phyloP scores from a whole-genome alignment of 1,140 invertebrate genomes.

The Drosophila baimaii region DNA sequence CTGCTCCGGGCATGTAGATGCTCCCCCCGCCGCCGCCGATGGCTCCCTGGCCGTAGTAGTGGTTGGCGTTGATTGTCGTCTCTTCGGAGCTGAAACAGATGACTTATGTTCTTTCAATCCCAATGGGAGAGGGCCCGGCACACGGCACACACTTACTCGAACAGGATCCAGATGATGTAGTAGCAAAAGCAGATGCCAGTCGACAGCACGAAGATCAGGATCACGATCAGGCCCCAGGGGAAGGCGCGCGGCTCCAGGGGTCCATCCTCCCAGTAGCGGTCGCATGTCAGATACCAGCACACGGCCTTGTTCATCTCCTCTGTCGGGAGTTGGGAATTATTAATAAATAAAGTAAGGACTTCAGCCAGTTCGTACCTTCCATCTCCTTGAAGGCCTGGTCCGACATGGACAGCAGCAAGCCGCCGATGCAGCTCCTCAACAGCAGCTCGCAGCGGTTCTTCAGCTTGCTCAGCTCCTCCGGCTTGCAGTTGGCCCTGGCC shows the following conservation, averaged over 20 bases:
- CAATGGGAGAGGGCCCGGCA: constrained; percentile 40
- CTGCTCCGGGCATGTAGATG: constrained; percentile 73
- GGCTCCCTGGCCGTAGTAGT: constrained; percentile 61
- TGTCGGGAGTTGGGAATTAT: constrained; percentile 79
- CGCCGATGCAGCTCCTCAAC: constrained; percentile 89
- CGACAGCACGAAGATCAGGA: constrained; percentile 90
- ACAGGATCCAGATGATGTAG: constrained; percentile 95
- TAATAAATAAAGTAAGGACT: too few species aligned
- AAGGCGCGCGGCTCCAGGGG: constrained; percentile 90
- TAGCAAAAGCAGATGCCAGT: constrained; percentile 93
- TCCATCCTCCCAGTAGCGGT: constrained; percentile 95
- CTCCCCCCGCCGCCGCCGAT: constrained; percentile 50
- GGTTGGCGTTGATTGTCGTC: constrained; percentile 81
- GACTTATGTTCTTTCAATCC: constrained; percentile 83
- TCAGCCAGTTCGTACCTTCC: constrained; percentile 87
- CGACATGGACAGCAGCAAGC: constrained; percentile 91
- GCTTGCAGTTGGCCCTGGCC: constrained; percentile 92
- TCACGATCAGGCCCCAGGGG: constrained; percentile 91
- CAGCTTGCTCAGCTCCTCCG: constrained; percentile 90
- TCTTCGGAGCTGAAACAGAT: constrained; percentile 84
- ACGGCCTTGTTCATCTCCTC: constrained; percentile 94
- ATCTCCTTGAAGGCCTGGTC: constrained; percentile 93
- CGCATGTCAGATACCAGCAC: constrained; percentile 96
- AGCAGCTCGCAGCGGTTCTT: constrained; percentile 89
- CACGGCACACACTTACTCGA: constrained; percentile 89